A percentile compares a stretch with the other conserved stretches of the same genome.
Conservation (phyloP, 2,888 invertebrate species). For the Emmelina monodactyla region DNA sequence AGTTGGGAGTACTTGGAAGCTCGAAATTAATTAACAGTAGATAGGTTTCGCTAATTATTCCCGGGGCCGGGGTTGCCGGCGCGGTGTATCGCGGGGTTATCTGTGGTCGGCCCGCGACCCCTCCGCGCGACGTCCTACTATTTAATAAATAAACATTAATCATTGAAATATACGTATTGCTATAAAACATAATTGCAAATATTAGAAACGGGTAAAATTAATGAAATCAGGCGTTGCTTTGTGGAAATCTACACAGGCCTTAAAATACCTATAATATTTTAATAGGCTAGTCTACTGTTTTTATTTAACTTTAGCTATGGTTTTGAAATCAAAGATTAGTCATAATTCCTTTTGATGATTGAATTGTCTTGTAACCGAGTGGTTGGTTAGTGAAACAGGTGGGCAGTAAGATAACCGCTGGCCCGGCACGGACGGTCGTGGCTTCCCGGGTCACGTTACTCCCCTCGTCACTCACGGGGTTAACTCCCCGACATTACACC, state of each 20-base stretch:
- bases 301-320: too few relatives aligned
- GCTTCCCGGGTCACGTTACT: conserved; percentile 23
- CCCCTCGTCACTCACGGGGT: conserved; percentile 9
- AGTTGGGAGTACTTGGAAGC: too few relatives aligned
- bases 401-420: conserved; percentile 9
- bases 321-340: too few relatives aligned
- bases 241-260: too few relatives aligned
- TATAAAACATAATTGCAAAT: too few relatives aligned
- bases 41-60: conserved; percentile 51
- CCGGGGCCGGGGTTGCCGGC: conserved; percentile 12
- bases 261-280: too few relatives aligned
- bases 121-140: conserved; percentile 6
- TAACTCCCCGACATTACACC: conserved; percentile 5
- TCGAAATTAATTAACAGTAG: conserved; percentile 43
- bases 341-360: conserved; percentile 2
- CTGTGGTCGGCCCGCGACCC: conserved; percentile 16
- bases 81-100: conserved; percentile 19
- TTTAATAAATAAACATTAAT: conserved; percentile 6
- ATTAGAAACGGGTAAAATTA: too few relatives aligned
- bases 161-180: too few relatives aligned
- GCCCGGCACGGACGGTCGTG: conserved; percentile 12
- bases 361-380: conserved; percentile 12
- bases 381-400: conserved; percentile 9
- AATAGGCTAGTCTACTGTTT: too few relatives aligned
- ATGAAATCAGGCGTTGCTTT: too few relatives aligned